These are phyloP conservation scores for Athalia rosae DNA, from an alignment of 2,888 invertebrate genomes.

Conservation along the genomic window DNA sequence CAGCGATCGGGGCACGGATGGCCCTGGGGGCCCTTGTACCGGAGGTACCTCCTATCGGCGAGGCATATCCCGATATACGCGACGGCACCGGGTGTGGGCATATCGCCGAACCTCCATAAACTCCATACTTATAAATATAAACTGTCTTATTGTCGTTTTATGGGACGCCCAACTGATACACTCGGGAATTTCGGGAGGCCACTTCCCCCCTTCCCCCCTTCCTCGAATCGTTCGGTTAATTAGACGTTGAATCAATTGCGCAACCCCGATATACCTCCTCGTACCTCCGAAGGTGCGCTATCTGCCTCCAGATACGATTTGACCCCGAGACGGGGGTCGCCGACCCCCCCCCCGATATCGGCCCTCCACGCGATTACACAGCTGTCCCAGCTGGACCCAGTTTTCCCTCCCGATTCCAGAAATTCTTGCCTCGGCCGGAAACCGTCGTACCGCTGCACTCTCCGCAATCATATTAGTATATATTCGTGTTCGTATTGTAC, in stretches of 20 bases:
- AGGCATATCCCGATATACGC: too few species aligned
- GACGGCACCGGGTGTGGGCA: not conserved
- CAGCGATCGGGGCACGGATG: conserved; percentile 4
- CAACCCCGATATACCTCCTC: not conserved
- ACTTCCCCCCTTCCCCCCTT: not conserved
- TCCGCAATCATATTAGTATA: too few species aligned
- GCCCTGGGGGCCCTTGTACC: not conserved
- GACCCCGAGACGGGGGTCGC: too few species aligned
- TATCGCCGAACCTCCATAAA: not conserved
- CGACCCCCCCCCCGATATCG: too few species aligned
- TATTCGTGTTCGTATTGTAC: too few species aligned
- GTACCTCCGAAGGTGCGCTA: too few species aligned
- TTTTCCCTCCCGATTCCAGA: too few species aligned
- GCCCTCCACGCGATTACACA: too few species aligned
- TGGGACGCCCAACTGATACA: conserved; percentile 43
- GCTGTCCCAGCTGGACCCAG: too few species aligned
- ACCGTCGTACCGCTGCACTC: too few species aligned
- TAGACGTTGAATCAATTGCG: conserved; percentile 47
- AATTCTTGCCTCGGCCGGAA: too few species aligned
- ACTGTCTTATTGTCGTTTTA: conserved; percentile 48
- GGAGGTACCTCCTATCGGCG: too few species aligned
- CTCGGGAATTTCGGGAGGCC: conserved; percentile 36
- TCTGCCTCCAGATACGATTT: not conserved
- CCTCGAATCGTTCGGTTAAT: conserved; percentile 43
- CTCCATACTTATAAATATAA: conserved; percentile 37